Percentiles rank a stretch among this genome's conserved stretches.
These are phyloP conservation scores for Martes martes DNA, from an alignment of 2,113 vertebrate genomes.

Conservation along the genomic window DNA sequence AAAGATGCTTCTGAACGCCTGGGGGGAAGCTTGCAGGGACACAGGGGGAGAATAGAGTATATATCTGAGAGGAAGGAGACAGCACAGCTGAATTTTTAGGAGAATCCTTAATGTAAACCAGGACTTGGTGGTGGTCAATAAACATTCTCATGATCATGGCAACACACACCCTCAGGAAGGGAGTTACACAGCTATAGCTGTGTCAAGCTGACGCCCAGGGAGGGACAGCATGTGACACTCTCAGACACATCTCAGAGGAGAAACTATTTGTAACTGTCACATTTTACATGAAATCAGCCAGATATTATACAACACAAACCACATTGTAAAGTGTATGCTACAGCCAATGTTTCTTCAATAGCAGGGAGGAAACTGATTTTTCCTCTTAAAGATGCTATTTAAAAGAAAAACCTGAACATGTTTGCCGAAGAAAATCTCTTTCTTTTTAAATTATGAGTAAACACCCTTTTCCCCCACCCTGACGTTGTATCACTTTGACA, in stretches of 20 bases:
- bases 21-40: background rate
- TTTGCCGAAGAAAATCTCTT: conserved; percentile 22
- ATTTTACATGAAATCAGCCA: background rate
- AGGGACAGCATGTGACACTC: background rate
- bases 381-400: background rate
- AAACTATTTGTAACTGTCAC: background rate
- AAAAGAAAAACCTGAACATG: background rate
- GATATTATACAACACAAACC: background rate
- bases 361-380: background rate
- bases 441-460: background rate
- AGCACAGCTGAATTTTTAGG: background rate
- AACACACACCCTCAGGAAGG: background rate
- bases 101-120: background rate
- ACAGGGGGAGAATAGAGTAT: background rate
- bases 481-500: background rate
- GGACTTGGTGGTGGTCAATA: background rate
- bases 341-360: background rate
- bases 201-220: background rate
- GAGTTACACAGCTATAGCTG: rapidly evolving
- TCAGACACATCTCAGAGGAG: background rate
- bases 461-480: background rate
- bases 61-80: background rate
- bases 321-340: background rate
- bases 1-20: conserved; percentile 13
- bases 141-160: background rate